These are phyloP conservation scores for Macquaria australasica DNA, from an alignment of 2,113 vertebrate genomes.

Conservation along the genomic window DNA sequence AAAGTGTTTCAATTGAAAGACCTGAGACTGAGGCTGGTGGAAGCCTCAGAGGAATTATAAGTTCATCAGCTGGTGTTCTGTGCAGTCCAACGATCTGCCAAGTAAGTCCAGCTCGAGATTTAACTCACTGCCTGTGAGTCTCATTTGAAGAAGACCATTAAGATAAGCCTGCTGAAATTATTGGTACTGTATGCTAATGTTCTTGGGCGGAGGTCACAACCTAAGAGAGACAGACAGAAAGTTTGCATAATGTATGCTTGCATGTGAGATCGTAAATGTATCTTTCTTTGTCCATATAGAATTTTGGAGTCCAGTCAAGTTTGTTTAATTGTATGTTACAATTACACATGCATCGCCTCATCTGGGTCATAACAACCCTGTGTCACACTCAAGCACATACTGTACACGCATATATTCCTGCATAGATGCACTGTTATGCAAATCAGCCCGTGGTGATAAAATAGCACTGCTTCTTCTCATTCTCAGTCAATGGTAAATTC, in stretches of 20 bases:
- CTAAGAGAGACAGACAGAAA: background rate
- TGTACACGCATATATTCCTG: background rate
- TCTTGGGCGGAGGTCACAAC: slow-evolving; percentile 25
- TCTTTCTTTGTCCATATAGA: background rate
- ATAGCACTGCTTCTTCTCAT: slow-evolving; percentile 3
- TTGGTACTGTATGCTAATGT: slow-evolving; percentile 41
- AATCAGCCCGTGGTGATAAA: background rate
- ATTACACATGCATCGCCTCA: background rate
- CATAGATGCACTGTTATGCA: slow-evolving; percentile 15
- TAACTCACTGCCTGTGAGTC: slow-evolving; percentile 32
- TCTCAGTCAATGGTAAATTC: slow-evolving; percentile 34
- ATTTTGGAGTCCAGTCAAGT: background rate
- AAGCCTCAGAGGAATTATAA: slow-evolving; percentile 41
- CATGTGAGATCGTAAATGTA: background rate
- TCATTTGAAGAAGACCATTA: slow-evolving; percentile 49
- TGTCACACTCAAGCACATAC: background rate
- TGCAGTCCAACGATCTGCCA: slow-evolving; percentile 24
- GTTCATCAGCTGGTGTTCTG: slow-evolving; percentile 44
- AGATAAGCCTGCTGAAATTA: slow-evolving; percentile 41
- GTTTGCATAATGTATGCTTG: slow-evolving; percentile 7
- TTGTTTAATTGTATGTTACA: slow-evolving; percentile 23
- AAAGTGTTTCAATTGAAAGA: slow-evolving; percentile 36
- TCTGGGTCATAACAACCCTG: background rate
- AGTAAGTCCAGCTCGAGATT: slow-evolving; percentile 38
- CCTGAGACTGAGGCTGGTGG: background rate